Percentiles rank a stretch among this genome's conserved stretches.
Conservation (phyloP, 2,888 invertebrate species). For the Rhingia campestris region DNA sequence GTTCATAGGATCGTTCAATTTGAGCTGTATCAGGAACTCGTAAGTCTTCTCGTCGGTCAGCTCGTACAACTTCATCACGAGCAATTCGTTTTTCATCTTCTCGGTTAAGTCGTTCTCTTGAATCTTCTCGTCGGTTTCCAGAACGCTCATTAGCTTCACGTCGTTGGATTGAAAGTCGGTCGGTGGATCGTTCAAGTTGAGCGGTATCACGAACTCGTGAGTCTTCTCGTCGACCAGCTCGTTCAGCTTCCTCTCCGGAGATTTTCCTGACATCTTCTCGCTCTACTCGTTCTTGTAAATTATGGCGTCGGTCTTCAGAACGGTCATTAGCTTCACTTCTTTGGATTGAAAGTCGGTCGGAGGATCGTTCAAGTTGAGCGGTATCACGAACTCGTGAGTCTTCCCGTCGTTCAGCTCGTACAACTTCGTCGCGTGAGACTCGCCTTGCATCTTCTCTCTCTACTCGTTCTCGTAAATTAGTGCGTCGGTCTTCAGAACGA, state of each 20-base stretch:
- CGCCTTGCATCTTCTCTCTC: background rate
- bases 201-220: background rate
- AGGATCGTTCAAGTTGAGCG: conserved; percentile 1
- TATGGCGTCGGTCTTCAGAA: background rate
- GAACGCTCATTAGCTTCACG: background rate
- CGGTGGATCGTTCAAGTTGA: background rate
- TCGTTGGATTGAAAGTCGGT: conserved; percentile 1
- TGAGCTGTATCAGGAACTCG: background rate
- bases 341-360: background rate
- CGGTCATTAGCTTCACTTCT: background rate
- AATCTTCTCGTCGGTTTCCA: conserved; percentile 9
- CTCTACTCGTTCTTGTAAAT: background rate
- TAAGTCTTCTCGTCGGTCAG: conserved; percentile 14
- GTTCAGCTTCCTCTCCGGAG: background rate
- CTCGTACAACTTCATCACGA: background rate
- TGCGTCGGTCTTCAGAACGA: background rate
- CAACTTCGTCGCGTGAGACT: background rate
- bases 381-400: background rate
- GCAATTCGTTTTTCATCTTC: background rate
- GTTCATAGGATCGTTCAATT: background rate
- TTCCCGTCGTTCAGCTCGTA: conserved; percentile 2
- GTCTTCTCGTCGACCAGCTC: conserved; percentile 22
- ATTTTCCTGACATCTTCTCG: background rate
- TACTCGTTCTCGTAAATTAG: background rate
- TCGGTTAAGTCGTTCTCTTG: conserved; percentile 25